Base-by-base conservation (phyloP, 1,140 invertebrate genomes). In the Zaprionus capensis region DNA sequence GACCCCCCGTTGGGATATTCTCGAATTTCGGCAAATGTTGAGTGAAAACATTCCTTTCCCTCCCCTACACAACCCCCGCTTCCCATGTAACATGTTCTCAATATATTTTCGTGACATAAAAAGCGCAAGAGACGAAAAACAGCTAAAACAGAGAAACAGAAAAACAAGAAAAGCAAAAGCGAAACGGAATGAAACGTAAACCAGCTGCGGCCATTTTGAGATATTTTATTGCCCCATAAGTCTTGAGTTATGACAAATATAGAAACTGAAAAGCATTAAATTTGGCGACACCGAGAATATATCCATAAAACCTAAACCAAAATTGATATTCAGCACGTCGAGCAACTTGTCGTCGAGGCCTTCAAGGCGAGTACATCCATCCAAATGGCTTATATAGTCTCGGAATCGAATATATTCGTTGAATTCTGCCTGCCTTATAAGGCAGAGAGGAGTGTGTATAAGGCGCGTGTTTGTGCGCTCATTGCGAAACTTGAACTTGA, bases 141-240 rank as follows among this genome's bases (percentile, higher is more conserved):
- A 46, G n/a, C 41, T 5, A 46, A 46, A 17, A 46, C 5, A 2
- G 11, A 53, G 51, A 26, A 15, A 22, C 44, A 59, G 26, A 26
- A 17, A 46, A 41, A 57, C 20, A 62, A 38, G 9, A 20, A 49
- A 34, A 49, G 41, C 6, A 24, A 38, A 64, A 31, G 44, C 49
- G 11, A 61, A 61, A 31, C 34, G 26, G 38, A 17, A 59, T 64
- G 64, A 76, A 71, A 75, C 73, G 71, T 78, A 73, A 76, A 78
- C 75, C 81, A 84, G 81, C 85, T 88, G 84, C 84, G 85, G 84
- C 84, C 84, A 88, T 88, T 90, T 88, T 88, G 84, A 88, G 84
- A 81, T 87, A 66, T 74, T 88, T 88, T 88, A 88, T 88, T 72
- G 83, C 56, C 75, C 78, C 41, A 81, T 87, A 83, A 87, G 70